Conservation (phyloP, 2,113 vertebrate genomes). For the Zingel zingel region DNA sequence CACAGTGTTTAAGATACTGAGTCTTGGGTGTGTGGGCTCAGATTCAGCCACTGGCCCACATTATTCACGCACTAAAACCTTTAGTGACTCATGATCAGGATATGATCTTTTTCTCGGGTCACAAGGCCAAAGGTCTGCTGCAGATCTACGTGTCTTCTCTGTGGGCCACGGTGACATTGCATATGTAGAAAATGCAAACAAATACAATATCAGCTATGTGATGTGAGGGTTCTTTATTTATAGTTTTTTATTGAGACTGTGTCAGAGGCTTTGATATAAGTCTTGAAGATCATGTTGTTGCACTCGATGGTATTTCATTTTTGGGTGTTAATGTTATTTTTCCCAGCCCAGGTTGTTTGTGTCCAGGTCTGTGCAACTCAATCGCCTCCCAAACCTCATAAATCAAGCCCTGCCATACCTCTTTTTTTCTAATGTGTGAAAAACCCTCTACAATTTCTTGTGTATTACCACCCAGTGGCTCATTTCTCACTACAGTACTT, state of each 20-base stretch:
- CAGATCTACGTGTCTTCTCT: background rate
- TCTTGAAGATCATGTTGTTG: background rate
- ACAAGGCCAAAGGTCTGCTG: slow-evolving; percentile 47
- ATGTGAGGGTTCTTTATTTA: background rate
- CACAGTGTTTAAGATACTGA: slow-evolving; percentile 35
- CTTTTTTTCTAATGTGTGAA: background rate
- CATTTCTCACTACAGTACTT: slow-evolving; percentile 17
- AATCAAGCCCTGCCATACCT: background rate
- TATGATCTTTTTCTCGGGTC: slow-evolving; percentile 28
- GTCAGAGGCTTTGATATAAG: background rate
- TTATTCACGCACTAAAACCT: slow-evolving; percentile 46
- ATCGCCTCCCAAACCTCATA: slow-evolving; percentile 9
- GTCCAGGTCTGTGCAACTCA: slow-evolving; percentile 13
- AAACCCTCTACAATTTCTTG: slow-evolving; percentile 6
- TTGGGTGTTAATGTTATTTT: background rate
- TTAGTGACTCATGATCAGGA: background rate
- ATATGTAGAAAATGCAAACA: background rate
- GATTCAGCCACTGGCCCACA: slow-evolving; percentile 46
- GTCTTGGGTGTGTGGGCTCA: slow-evolving; percentile 34
- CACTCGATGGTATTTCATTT: background rate
- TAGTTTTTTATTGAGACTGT: background rate
- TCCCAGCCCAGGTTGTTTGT: background rate
- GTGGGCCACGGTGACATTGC: background rate
- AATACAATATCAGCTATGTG: background rate
- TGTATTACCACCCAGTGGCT: background rate